Evolutionary conservation across 2,888 invertebrate species (phyloP).

Genomic region (Heliconius hortense): DNA sequence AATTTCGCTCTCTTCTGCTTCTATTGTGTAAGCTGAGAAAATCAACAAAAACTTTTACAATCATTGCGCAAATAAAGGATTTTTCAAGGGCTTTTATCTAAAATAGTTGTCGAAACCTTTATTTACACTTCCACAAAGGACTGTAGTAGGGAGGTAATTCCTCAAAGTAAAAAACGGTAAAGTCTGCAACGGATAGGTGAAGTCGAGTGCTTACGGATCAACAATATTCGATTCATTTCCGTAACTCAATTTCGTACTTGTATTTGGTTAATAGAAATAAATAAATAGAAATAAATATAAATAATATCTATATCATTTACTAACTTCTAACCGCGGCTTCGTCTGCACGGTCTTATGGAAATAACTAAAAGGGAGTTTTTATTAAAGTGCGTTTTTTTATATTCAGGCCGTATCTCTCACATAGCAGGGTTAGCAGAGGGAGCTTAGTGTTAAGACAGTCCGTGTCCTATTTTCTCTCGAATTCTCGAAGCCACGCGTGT

Average conservation of each 20-base stretch:
- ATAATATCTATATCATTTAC: too few species aligned
- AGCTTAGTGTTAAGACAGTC: too few species aligned
- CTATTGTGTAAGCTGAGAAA: not conserved
- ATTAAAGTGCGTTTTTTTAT: not conserved
- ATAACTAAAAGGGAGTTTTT: too few species aligned
- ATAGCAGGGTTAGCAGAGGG: too few species aligned
- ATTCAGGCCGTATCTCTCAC: not conserved
- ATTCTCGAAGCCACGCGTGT: not conserved
- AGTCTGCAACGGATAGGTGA: conserved; percentile 68
- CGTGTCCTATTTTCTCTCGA: too few species aligned
- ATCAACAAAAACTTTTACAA: not conserved
- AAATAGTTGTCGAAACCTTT: conserved; percentile 74
- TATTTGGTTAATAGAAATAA: conserved; percentile 54
- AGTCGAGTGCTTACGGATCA: conserved; percentile 53
- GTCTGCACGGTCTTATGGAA: too few species aligned
- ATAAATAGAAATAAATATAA: too few species aligned
- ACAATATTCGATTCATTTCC: conserved; percentile 62
- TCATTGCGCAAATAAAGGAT: not conserved
- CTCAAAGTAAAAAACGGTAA: conserved; percentile 61
- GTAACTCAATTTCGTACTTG: conserved; percentile 58
- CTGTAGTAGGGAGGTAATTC: conserved; percentile 20
- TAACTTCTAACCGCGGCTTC: too few species aligned
- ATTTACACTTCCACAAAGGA: conserved; percentile 70
- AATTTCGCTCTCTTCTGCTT: not conserved
- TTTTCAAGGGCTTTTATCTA: conserved; percentile 46